These are phyloP conservation scores for Antennarius striatus DNA, from an alignment of 2,113 vertebrate species.

Conservation along the genomic window DNA sequence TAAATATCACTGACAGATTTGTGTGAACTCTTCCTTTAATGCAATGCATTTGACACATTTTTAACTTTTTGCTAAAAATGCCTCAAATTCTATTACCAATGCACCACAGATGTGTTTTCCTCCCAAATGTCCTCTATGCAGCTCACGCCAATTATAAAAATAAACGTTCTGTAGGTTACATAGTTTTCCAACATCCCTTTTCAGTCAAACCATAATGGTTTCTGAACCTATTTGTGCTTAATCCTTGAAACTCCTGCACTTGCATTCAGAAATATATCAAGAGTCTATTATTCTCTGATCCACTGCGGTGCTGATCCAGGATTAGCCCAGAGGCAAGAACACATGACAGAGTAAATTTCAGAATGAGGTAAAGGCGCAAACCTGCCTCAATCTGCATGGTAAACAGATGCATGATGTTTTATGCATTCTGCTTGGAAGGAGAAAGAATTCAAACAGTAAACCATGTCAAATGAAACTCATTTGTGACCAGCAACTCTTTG, in stretches of 20 bases:
- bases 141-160: neutral
- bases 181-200: neutral
- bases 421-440: no score
- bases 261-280: slow-evolving; percentile 17
- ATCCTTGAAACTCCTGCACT: slow-evolving; percentile 27
- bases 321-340: slow-evolving; percentile 46
- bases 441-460: no score
- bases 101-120: no score
- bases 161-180: neutral
- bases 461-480: no score
- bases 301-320: slow-evolving; percentile 43
- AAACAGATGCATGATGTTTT: neutral
- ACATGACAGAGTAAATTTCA: slow-evolving; percentile 35
- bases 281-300: slow-evolving; percentile 35
- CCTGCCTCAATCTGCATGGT: neutral
- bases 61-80: no score
- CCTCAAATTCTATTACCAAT: no score
- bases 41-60: no score
- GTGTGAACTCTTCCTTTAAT: no score
- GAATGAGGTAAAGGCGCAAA: slow-evolving; percentile 16
- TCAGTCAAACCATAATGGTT: slow-evolving; percentile 10
- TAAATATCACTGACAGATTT: no score
- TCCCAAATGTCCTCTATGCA: no score
- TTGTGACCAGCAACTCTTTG: no score
- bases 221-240: slow-evolving; percentile 23